Evolutionary conservation across 1,140 invertebrate genomes (phyloP), one percentile per base, ranked within the genome.

Genomic region (Ganaspis sp.): DNA sequence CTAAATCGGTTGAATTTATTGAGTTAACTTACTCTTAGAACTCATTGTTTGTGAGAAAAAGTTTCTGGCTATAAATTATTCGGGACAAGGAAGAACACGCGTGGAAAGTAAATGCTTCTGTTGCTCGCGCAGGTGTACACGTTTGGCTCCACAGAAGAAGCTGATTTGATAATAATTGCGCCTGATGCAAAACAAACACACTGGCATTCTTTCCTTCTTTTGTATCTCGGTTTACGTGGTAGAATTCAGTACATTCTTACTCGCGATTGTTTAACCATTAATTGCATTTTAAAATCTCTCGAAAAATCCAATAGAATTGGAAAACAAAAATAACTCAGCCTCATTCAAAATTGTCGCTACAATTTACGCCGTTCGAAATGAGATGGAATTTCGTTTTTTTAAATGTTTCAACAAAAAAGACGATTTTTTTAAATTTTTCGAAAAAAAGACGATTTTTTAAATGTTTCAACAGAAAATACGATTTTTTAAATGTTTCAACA

Each of bases 91-190:
- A 64, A 64, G 54, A 58, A 58, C 54, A 58, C 54, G 19, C 54
- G 54, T 58, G 53, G 53, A 54, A 54, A 54, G 53, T 54, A 54
- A 54, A 54, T 54, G 21, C 8, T 54, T 54, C 19, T 54, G 53
- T 54, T 54, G 53, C 58, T 26, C 58, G 58, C 54, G 54, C 54
- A 64, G 54, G 54, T 64, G 23, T 64, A 64, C 21, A 23, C 11
- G 53, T 54, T 54, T 26, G 11, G 53, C 53, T 54, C 21, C 19
- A 54, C 54, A 64, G 9, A 29, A 64, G 15, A 64, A 64, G 58
- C 58, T 64, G 58, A 64, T 64, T 64, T 64, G 58, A 64, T 64
- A 64, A 34, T 64, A 64, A 64, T 64, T 64, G 58, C 58, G 12
- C 23, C 3, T 15, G 58, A 64, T 64, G 58, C 58, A 64, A 64